These are phyloP conservation scores for Fopius arisanus DNA, from an alignment of 1,140 invertebrate species.

Conservation along the genomic window DNA sequence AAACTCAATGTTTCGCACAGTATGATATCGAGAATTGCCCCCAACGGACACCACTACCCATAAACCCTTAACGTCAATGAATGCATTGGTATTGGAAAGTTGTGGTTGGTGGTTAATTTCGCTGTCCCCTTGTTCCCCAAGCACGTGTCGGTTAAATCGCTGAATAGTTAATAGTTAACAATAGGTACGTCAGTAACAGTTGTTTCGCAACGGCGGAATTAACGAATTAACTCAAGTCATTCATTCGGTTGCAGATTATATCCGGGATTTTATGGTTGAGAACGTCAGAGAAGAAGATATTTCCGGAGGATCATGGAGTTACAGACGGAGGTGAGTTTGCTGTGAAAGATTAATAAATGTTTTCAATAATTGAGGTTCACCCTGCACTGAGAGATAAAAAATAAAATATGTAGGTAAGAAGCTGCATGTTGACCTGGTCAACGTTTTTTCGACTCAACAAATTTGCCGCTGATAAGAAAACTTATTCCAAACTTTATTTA, in stretches of 20 bases:
- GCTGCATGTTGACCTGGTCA: too few relatives aligned
- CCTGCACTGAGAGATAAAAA: too few relatives aligned
- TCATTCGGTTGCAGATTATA: neutral
- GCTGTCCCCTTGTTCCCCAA: neutral
- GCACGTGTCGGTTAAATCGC: neutral
- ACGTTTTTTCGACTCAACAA: too few relatives aligned
- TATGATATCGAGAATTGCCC: neutral
- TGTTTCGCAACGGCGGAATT: neutral
- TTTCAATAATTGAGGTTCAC: too few relatives aligned
- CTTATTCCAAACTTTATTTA: too few relatives aligned
- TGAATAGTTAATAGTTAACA: neutral
- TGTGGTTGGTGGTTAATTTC: slow-evolving; percentile 37
- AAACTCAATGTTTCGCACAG: neutral
- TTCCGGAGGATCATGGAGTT: neutral
- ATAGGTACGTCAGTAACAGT: neutral
- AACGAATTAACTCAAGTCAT: neutral
- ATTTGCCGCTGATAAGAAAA: too few relatives aligned
- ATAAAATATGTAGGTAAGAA: too few relatives aligned
- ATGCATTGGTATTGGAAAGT: slow-evolving; percentile 38
- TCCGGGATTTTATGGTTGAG: slow-evolving; percentile 1
- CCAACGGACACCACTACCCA: neutral
- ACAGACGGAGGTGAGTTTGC: neutral
- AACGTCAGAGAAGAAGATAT: neutral
- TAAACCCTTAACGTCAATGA: neutral
- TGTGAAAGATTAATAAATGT: too few relatives aligned